These are phyloP conservation scores for Alentia gelatinosa DNA, from an alignment of 2,888 invertebrate genomes.

Conservation along the genomic window DNA sequence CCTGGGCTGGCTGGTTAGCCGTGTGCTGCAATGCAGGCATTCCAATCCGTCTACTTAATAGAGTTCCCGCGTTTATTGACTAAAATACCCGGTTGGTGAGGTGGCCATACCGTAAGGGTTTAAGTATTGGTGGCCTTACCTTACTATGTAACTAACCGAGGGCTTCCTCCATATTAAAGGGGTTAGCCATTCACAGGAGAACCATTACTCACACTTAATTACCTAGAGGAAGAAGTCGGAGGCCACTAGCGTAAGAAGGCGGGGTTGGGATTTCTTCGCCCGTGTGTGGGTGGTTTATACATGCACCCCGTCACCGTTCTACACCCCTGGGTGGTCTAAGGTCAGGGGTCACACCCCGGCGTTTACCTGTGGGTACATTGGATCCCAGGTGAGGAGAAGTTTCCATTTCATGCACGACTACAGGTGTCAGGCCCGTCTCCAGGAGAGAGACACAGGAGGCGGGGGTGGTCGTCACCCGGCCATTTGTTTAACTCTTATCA, in stretches of 20 bases:
- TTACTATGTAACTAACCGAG: too few relatives aligned
- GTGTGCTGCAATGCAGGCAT: too few relatives aligned
- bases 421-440: conserved; percentile 25
- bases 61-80: too few relatives aligned
- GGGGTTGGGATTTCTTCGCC: not conserved
- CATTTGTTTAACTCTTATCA: not conserved
- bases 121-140: too few relatives aligned
- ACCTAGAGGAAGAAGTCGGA: not conserved
- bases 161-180: too few relatives aligned
- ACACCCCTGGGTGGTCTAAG: conserved; percentile 24
- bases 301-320: not conserved
- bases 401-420: conserved; percentile 26
- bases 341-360: not conserved
- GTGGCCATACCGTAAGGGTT: too few relatives aligned
- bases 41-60: too few relatives aligned
- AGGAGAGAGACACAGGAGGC: not conserved
- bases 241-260: not conserved
- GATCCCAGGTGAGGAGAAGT: not conserved
- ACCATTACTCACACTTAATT: not conserved
- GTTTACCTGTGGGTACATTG: not conserved
- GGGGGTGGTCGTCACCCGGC: not conserved
- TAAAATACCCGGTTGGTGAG: too few relatives aligned
- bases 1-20: too few relatives aligned
- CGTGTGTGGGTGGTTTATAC: not conserved
- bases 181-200: too few relatives aligned